phyloP scores from a whole-genome alignment of 64 coral and sea anemone species.

The Pachyseris speciosa region DNA sequence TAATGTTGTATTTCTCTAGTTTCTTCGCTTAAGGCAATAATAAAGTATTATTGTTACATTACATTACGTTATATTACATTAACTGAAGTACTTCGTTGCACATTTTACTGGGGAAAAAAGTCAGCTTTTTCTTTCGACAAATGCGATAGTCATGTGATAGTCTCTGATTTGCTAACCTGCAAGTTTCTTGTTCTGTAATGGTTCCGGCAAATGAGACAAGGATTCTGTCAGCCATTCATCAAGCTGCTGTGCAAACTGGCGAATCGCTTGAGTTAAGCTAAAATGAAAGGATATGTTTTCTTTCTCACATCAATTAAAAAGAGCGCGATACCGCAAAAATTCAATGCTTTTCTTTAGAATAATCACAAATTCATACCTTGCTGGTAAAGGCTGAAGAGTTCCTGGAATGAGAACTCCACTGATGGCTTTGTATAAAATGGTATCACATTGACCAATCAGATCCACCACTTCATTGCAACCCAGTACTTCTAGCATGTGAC shows the following conservation, averaged over 20 bases:
- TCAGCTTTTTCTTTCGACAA: too few species aligned
- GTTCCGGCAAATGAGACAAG: constrained; percentile 86
- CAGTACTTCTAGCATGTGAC: constrained; percentile 89
- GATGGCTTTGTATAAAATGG: constrained; percentile 97
- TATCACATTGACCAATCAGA: constrained; percentile 91
- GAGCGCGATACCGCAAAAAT: too few species aligned
- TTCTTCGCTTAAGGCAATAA: too few species aligned
- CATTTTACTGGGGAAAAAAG: too few species aligned
- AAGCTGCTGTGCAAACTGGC: constrained; percentile 97
- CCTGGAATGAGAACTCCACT: constrained; percentile 97
- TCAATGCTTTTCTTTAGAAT: background rate
- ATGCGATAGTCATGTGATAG: background rate
- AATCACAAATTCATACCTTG: constrained; percentile 77
- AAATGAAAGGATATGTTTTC: too few species aligned
- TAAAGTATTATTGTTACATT: too few species aligned
- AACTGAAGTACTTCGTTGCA: too few species aligned
- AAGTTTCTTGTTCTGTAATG: constrained; percentile 87
- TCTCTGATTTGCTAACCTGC: constrained; percentile 32
- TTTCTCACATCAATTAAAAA: too few species aligned
- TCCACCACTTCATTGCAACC: constrained; percentile 87
- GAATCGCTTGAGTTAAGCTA: constrained; percentile 98
- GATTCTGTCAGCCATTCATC: constrained; percentile 91
- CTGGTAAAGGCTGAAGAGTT: constrained; percentile 93
- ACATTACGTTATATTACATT: too few species aligned
- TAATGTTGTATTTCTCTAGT: too few species aligned